These are phyloP conservation scores for Pristionchus maxplancki DNA, from an alignment of 2,888 invertebrate genomes.

Conservation along the genomic window DNA sequence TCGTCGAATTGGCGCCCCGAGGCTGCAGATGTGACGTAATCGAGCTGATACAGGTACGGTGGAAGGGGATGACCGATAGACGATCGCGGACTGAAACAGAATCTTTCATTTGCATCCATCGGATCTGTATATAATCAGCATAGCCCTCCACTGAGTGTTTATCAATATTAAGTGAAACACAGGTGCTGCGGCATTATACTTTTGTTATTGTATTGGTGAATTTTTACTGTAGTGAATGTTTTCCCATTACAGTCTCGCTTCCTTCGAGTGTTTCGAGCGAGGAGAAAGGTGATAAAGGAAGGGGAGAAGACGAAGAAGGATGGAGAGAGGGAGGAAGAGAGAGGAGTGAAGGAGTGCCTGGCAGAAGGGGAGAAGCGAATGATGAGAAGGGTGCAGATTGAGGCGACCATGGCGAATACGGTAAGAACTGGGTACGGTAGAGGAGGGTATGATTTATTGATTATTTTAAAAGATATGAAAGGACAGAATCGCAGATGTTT, in stretches of 20 bases:
- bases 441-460: neutral
- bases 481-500: no score
- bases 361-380: conserved; percentile 3
- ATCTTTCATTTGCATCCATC: neutral
- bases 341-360: neutral
- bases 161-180: neutral
- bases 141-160: neutral
- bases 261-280: neutral
- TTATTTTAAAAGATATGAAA: no score
- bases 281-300: neutral
- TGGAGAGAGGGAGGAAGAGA: neutral
- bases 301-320: conserved; percentile 9
- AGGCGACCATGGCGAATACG: conserved; percentile 1
- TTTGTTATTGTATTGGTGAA: neutral
- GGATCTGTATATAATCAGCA: neutral
- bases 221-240: neutral
- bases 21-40: conserved; percentile 63
- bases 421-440: neutral
- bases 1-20: conserved; percentile 65
- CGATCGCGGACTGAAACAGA: neutral
- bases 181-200: neutral
- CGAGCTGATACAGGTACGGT: conserved; percentile 40
- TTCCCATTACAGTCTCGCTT: neutral
- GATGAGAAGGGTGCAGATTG: neutral
- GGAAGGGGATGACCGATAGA: no score